Conservation (phyloP, 2,888 invertebrate genomes). For the Synanthedon tipuliformis region DNA sequence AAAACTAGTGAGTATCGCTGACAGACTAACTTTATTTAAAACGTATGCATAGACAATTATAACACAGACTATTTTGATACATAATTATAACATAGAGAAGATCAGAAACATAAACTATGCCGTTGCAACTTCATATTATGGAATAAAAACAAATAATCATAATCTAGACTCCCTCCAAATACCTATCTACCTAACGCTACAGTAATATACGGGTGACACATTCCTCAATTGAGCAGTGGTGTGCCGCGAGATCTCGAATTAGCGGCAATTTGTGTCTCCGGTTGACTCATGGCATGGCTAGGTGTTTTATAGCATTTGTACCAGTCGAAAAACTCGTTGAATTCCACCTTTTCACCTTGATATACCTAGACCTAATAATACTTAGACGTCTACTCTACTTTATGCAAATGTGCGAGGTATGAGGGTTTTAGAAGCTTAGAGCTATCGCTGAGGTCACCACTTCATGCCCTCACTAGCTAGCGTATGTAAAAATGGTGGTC, state of each 20-base stretch:
- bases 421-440: no score
- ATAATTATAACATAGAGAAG: no score
- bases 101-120: neutral
- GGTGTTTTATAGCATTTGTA: conserved; percentile 1
- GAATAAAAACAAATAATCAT: no score
- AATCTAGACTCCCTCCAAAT: neutral
- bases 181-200: neutral
- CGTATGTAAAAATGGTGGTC: no score
- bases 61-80: no score
- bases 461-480: no score
- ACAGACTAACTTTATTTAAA: no score
- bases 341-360: neutral
- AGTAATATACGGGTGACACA: conserved; percentile 45
- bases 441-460: no score
- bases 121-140: neutral
- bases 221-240: conserved; percentile 62
- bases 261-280: conserved; percentile 65
- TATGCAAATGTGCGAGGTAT: no score
- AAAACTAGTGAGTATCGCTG: no score
- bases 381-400: neutral
- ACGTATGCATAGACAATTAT: no score
- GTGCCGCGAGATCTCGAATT: conserved; percentile 57
- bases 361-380: neutral
- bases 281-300: conserved; percentile 46
- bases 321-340: neutral